Percentiles rank a stretch among this genome's conserved stretches.
Conservation (phyloP, 2,888 invertebrate species). For the Sarcophaga variegata region DNA sequence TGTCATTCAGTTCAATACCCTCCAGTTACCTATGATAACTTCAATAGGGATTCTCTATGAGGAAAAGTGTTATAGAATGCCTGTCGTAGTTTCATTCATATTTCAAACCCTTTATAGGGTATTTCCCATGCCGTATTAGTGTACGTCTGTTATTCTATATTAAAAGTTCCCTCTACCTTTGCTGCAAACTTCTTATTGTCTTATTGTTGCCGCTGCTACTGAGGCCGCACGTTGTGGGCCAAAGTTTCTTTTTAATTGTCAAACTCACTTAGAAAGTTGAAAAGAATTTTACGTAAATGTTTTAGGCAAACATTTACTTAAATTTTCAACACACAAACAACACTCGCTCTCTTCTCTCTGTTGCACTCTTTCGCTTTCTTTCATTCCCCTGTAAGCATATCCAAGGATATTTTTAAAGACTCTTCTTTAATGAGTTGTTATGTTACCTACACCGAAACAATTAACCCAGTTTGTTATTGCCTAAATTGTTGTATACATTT, state of each 20-base stretch:
- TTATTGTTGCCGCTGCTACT: too few species aligned
- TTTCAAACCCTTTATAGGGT: too few species aligned
- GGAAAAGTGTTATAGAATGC: too few species aligned
- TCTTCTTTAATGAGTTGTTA: neutral
- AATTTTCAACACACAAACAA: neutral
- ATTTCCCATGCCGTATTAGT: too few species aligned
- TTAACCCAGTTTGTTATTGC: conserved; percentile 49
- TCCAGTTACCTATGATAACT: too few species aligned
- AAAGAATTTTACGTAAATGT: conserved; percentile 23
- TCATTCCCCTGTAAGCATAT: neutral
- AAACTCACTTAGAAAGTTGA: conserved; percentile 11
- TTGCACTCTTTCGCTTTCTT: neutral
- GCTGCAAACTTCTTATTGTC: too few species aligned
- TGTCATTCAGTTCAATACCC: too few species aligned
- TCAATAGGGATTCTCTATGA: too few species aligned
- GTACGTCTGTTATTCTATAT: too few species aligned
- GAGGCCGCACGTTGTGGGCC: neutral
- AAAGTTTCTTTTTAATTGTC: conserved; percentile 36
- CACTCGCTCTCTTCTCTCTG: too few species aligned
- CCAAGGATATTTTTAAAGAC: neutral
- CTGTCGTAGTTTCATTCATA: too few species aligned
- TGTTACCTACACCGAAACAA: conserved; percentile 32
- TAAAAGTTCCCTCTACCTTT: too few species aligned
- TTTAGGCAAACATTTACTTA: conserved; percentile 16
- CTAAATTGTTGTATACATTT: neutral